Evolutionary conservation across 2,113 vertebrate genomes (phyloP), one percentile per base, ranked within the genome.

Genomic region (Istiophorus platypterus): DNA sequence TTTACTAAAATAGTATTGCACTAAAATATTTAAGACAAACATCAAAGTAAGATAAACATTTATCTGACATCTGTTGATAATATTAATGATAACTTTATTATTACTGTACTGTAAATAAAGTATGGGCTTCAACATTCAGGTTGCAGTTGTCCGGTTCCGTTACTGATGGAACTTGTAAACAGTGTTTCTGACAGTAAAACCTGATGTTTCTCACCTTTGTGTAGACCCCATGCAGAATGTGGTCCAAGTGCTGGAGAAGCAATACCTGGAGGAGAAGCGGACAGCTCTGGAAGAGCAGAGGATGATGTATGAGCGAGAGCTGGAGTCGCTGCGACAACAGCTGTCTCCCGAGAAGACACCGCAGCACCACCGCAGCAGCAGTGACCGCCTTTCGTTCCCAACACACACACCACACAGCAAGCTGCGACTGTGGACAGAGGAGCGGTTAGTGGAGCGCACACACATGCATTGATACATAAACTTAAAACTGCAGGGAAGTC

Each of bases 181-280:
- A 56, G n/a, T 51, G 64, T 56, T 18, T 18, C 18, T 10, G 17
- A 57, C 39, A 22, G 10, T 54, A 42, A 76, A 42, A 63, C 5
- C 2, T 22, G 26, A 6, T 59, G 49, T 65, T 59, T 67, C n/a
- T 42, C 41, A 1, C 59, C 0, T 69, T 45, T 76, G 4, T 66
- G 4, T 54, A 99, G 98, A 99, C 92, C 98, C 98, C 5, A 97
- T 98, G 81, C 98, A 99, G 88, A 97, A 97, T 3, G 96, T 98
- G 88, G 98, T 99, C 1, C 97, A 98, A 93, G 96, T 97, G 22
- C 84, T 99, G 90, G 98, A 99, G 94, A 98, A 97, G 52, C 98
- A 99, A 84, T 99, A 99, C 88, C 82, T 99, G 85, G 98, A 99
- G 85, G 98, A 99, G 90, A 99, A 99, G 92, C 94, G 94, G 34